Evolutionary conservation across 1,140 invertebrate species (phyloP).

Genomic region (Muscidifurax raptorellus): DNA sequence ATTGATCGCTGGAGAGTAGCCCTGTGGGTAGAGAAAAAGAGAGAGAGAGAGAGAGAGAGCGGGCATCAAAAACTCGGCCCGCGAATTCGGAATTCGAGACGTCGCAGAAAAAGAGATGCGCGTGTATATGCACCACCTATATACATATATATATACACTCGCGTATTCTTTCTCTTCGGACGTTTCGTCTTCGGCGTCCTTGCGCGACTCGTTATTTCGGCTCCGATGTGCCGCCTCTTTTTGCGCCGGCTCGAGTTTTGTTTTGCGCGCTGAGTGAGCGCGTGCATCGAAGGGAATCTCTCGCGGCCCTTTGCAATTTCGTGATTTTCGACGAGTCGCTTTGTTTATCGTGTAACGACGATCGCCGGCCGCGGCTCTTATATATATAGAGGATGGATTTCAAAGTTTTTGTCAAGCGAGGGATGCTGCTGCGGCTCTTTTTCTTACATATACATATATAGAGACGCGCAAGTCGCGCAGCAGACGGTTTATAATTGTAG

Average conservation of each 20-base stretch:
- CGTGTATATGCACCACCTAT: neutral
- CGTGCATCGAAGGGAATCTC: too few species aligned
- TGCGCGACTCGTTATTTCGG: constrained; percentile 33
- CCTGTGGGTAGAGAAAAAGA: neutral
- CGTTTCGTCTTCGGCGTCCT: neutral
- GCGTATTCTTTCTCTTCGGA: neutral
- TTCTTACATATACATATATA: too few species aligned
- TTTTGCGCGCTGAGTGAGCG: too few species aligned
- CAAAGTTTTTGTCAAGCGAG: neutral
- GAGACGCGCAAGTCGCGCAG: neutral
- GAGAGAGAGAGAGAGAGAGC: neutral
- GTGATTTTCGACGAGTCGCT: neutral
- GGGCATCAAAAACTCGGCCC: constrained; percentile 48
- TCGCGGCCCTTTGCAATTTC: neutral
- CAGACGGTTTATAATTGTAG: constrained; percentile 4
- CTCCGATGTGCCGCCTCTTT: constrained; percentile 20
- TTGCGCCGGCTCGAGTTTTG: constrained; percentile 12
- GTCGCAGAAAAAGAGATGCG: constrained; percentile 29
- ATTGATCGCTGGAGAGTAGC: constrained; percentile 24
- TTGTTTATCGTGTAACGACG: constrained; percentile 19
- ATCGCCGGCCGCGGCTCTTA: neutral
- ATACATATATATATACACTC: neutral
- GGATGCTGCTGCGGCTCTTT: neutral
- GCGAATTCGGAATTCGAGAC: constrained; percentile 42
- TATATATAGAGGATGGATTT: neutral